Percentiles rank a stretch among this genome's conserved stretches.
Conservation (phyloP, 2,113 vertebrate genomes). For the Leptobrachium ailaonicum region DNA sequence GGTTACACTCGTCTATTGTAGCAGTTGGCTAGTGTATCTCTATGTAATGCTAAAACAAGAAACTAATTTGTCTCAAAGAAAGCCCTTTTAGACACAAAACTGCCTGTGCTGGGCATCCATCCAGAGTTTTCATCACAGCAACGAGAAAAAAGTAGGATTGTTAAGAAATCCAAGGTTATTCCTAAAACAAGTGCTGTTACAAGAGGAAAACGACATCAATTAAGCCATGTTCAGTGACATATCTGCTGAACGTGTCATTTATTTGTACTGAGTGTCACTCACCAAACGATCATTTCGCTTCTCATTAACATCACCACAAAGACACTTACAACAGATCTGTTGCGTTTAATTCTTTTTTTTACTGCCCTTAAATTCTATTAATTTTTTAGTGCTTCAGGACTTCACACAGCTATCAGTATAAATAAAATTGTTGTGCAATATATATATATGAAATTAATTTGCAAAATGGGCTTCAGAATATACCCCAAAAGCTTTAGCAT, state of each 20-base stretch:
- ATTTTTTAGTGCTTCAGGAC: too few relatives aligned
- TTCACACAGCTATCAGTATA: too few relatives aligned
- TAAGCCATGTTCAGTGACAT: not conserved
- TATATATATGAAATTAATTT: too few relatives aligned
- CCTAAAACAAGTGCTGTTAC: not conserved
- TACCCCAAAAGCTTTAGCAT: too few relatives aligned
- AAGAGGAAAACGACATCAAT: not conserved
- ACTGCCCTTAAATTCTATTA: too few relatives aligned
- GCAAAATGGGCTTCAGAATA: too few relatives aligned
- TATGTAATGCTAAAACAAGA: not conserved
- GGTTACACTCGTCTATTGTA: conserved; percentile 4
- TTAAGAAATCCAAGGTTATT: conserved; percentile 30
- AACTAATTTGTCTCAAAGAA: not conserved
- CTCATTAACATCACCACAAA: not conserved
- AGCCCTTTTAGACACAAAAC: conserved; percentile 5
- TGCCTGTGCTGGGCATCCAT: conserved; percentile 29
- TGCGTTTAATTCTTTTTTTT: too few relatives aligned
- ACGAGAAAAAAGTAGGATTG: not conserved
- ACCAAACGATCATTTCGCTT: not conserved
- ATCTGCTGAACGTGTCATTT: not conserved
- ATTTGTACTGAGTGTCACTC: not conserved
- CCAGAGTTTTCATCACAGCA: not conserved
- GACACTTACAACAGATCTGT: not conserved
- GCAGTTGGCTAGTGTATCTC: conserved; percentile 27
- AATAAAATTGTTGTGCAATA: too few relatives aligned